A percentile compares a stretch with the other conserved stretches of the same genome.
Conservation (phyloP, 92 coral and sea anemone species). For the Siderastrea siderea region DNA sequence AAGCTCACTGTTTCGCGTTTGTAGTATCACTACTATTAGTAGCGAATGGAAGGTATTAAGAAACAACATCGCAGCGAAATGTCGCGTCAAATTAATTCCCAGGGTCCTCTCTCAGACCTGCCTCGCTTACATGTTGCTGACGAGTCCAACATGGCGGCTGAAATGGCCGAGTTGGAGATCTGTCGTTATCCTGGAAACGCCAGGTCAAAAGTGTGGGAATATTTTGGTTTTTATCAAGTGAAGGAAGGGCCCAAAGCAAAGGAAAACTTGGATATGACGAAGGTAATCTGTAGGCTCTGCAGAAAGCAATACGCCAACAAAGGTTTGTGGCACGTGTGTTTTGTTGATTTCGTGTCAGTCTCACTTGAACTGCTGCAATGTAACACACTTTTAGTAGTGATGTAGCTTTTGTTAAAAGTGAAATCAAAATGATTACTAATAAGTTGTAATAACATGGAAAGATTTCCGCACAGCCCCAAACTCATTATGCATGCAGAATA, state of each 20-base stretch:
- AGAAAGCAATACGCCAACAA: constrained; percentile 42
- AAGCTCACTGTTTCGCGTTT: constrained; percentile 37
- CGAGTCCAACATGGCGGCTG: constrained; percentile 56
- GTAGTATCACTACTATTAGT: constrained; percentile 20
- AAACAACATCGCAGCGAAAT: too few relatives aligned
- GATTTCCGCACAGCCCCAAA: too few relatives aligned
- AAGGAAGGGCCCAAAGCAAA: too few relatives aligned
- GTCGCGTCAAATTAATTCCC: too few relatives aligned
- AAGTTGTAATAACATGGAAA: too few relatives aligned
- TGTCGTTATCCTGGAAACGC: not conserved
- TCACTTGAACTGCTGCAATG: constrained; percentile 8
- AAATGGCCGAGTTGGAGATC: not conserved
- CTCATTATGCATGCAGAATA: too few relatives aligned
- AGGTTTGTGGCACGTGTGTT: constrained; percentile 43
- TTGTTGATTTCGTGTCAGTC: constrained; percentile 18
- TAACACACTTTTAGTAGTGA: too few relatives aligned
- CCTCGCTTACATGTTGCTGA: constrained; percentile 45
- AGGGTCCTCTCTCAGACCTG: constrained; percentile 45
- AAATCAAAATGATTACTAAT: too few relatives aligned
- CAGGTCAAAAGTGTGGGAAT: too few relatives aligned
- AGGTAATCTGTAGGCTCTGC: constrained; percentile 52
- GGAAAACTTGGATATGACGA: constrained; percentile 54
- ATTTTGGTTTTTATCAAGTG: too few relatives aligned
- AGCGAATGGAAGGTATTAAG: too few relatives aligned
- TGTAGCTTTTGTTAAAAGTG: too few relatives aligned